phyloP scores from a whole-genome alignment of 2,113 vertebrate species.

The Rana temporaria region DNA sequence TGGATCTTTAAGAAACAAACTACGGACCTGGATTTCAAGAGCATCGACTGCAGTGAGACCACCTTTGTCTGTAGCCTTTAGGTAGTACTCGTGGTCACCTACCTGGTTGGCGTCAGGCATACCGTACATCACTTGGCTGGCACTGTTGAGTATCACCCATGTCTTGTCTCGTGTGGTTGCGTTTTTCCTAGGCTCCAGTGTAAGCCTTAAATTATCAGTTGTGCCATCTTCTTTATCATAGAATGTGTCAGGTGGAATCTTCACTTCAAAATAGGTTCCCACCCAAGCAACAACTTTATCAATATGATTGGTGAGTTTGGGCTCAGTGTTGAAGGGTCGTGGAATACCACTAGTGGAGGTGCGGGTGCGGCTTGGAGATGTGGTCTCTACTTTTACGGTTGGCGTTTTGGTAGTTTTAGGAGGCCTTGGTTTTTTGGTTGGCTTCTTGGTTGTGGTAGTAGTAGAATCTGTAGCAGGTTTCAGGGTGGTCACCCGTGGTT shows the following conservation, averaged over 20 bases:
- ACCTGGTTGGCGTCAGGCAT: slow-evolving; percentile 82
- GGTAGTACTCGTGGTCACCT: slow-evolving; percentile 91
- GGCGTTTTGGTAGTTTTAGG: slow-evolving; percentile 79
- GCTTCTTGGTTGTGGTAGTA: slow-evolving; percentile 73
- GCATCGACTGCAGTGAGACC: slow-evolving; percentile 88
- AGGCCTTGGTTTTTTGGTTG: slow-evolving; percentile 81
- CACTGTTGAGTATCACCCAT: slow-evolving; percentile 96
- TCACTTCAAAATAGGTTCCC: slow-evolving; percentile 94
- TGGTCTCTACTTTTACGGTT: slow-evolving; percentile 79
- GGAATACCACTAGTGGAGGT: slow-evolving; percentile 75
- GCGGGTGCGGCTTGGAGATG: slow-evolving; percentile 79
- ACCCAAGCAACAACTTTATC: slow-evolving; percentile 92
- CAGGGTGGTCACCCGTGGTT: slow-evolving; percentile 76
- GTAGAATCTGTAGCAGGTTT: slow-evolving; percentile 80
- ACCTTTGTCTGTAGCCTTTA: slow-evolving; percentile 92
- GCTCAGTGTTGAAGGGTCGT: slow-evolving; percentile 78
- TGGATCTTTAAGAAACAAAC: slow-evolving; percentile 80
- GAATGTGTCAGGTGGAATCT: slow-evolving; percentile 92
- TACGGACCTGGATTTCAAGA: slow-evolving; percentile 90
- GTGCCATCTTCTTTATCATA: slow-evolving; percentile 92
- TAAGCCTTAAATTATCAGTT: slow-evolving; percentile 90
- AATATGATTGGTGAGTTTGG: slow-evolving; percentile 87
- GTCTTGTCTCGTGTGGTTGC: slow-evolving; percentile 83
- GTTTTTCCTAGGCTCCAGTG: slow-evolving; percentile 85
- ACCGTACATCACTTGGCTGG: slow-evolving; percentile 93